A percentile compares a stretch with the other conserved stretches of the same genome.
Conservation (phyloP, 2,888 invertebrate species). For the Parnassius smintheus region DNA sequence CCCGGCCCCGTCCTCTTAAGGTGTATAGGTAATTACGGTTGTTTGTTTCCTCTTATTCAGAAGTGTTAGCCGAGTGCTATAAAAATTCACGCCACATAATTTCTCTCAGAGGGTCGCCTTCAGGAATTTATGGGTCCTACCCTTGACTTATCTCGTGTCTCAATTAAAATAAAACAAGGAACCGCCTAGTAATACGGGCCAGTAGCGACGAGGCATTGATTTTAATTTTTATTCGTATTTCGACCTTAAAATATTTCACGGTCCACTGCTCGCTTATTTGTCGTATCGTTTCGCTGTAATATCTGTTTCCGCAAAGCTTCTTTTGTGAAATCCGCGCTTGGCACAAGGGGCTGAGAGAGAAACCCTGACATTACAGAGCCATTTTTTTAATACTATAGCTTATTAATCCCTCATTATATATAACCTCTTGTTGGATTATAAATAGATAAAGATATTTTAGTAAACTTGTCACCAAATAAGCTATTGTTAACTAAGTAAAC, state of each 20-base stretch:
- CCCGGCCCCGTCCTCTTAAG: background rate
- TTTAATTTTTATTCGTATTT: slow-evolving; percentile 61
- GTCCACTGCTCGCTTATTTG: slow-evolving; percentile 51
- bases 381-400: slow-evolving; percentile 50
- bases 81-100: slow-evolving; percentile 24
- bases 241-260: slow-evolving; percentile 44
- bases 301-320: slow-evolving; percentile 55
- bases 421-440: no score
- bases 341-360: slow-evolving; percentile 44
- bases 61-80: slow-evolving; percentile 13
- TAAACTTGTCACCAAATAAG: no score
- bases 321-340: slow-evolving; percentile 43
- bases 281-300: slow-evolving; percentile 53
- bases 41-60: slow-evolving; percentile 6
- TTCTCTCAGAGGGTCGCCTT: slow-evolving; percentile 8
- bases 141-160: slow-evolving; percentile 36
- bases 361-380: slow-evolving; percentile 41
- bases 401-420: background rate
- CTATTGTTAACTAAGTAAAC: no score
- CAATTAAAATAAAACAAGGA: slow-evolving; percentile 46
- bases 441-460: no score
- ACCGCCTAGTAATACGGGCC: slow-evolving; percentile 47
- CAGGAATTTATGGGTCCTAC: slow-evolving; percentile 30
- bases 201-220: slow-evolving; percentile 47
- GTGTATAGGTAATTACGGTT: slow-evolving; percentile 2